Evolutionary conservation across 2,113 vertebrate genomes (phyloP), one percentile per base, ranked within the genome.

Genomic region (Alligator sinensis): DNA sequence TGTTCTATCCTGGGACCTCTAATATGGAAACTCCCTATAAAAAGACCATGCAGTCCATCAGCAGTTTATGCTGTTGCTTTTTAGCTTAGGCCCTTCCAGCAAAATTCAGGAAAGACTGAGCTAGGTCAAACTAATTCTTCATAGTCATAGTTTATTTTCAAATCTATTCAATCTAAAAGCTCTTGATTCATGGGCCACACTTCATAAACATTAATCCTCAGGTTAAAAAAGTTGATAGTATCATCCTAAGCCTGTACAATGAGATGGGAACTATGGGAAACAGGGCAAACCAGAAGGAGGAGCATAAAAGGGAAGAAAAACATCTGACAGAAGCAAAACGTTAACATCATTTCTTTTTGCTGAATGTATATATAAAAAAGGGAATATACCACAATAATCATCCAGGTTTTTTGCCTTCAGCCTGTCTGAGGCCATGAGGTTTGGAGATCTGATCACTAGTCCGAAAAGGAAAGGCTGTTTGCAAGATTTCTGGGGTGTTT

Each of bases 381-480:
- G 90, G 64, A 96, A 89, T 96, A 95, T 97, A 92, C 47, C 89
- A 93, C 96, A 97, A 96, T 97, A 97, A 95, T 94, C 97, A 97
- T 96, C 86, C 17, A 93, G 92, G 93, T 96, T 96, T 97, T 97
- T 96, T 97, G 96, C 96, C 95, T 97, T 97, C 95, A 97, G 96
- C 95, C 96, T 97, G 88, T 97, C 95, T 97, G 96, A 97, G 96
- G 96, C 93, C 95, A 97, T 97, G 96, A 96, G 96, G 92, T 96
- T 97, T 97, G 96, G 96, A 97, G 96, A 89, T 95, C 95, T 96
- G 96, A 92, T 96, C 93, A 97, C 95, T 97, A 97, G 92, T 96
- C 95, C 89, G 91, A 97, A 96, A 97, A 97, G 96, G 2, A 96
- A 97, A 96, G 95, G 91, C 93, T 97, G 94, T 97, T 96, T 97